Evolutionary conservation across 2,888 invertebrate genomes (phyloP), one percentile per base, ranked within the genome.

Genomic region (Cataglyphis livida): DNA sequence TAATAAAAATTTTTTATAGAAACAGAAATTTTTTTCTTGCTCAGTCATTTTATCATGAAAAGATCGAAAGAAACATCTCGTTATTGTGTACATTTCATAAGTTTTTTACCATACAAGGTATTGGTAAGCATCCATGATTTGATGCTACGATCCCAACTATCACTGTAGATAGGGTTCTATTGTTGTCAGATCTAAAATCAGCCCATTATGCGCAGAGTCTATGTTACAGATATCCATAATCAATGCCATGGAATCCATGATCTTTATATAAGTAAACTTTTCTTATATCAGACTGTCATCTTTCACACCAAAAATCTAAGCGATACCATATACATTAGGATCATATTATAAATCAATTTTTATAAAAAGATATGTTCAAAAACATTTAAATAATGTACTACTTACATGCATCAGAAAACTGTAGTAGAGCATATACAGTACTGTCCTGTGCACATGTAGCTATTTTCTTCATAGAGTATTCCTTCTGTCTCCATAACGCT

Each of bases 171-270:
- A 71, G 94, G 95, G 6, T 95, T 95, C 94, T 84, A 94, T 93
- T 28, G 95, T 94, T 5, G 96, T 95, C 41, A 96, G 92, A 87
- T 95, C 96, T 96, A 96, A 96, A 12, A 96, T 96, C 96, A 96
- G 96, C 61, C 96, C 96, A 0, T 95, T 93, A 88, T 96, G 96
- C 1, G 96, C 96, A 90, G 95, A 95, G 73, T 94, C 92, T 61
- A 93, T 93, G 54, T n/a, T n/a, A 51, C n/a, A n/a, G 6, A 18
- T 5, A 4, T n/a, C 48, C 7, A n/a, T 25, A 25, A 25, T 25
- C 25, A 25, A 25, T 25, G 25, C 25, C 25, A 25, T 25, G 1
- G 25, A 25, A 25, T 25, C 25, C 25, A 25, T 25, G 25, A 25
- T 25, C 25, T 25, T 1, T 25, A 0, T 25, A 25, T 25, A 25